These are phyloP conservation scores for Talpa occidentalis DNA, from an alignment of 2,113 vertebrate genomes.

Conservation along the genomic window DNA sequence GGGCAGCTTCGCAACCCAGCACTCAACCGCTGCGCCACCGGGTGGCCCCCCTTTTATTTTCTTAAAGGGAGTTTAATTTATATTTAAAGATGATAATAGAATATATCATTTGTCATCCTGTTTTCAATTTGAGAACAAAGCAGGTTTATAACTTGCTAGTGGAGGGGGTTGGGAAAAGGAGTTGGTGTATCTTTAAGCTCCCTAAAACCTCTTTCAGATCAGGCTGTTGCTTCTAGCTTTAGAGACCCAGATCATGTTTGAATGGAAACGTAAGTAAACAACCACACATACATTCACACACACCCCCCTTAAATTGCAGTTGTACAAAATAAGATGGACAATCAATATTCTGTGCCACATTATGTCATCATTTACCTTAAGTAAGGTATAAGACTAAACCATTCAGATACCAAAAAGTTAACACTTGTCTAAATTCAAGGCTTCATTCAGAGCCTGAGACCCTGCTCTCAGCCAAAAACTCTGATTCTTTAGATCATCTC, in stretches of 20 bases:
- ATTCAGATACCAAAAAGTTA: neutral
- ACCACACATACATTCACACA: neutral
- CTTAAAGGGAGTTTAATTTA: neutral
- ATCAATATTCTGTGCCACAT: neutral
- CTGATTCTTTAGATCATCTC: neutral
- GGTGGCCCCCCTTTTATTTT: too few species aligned
- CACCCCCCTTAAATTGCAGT: neutral
- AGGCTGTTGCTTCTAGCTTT: neutral
- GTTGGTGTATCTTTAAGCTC: neutral
- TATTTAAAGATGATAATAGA: neutral
- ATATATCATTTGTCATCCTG: neutral
- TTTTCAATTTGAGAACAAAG: neutral
- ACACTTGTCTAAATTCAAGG: neutral
- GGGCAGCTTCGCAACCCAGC: too few species aligned
- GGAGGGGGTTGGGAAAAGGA: neutral
- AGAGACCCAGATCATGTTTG: neutral
- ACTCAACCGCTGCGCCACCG: too few species aligned
- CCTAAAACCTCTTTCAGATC: neutral
- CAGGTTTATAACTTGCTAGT: neutral
- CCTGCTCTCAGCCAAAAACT: neutral
- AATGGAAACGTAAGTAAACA: neutral
- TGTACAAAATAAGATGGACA: conserved; percentile 1
- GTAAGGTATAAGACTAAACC: neutral
- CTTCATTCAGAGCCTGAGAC: neutral
- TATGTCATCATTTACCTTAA: conserved; percentile 18